Evolutionary conservation across 1,140 invertebrate species (phyloP), one percentile per base, ranked within the genome.

Genomic region (Drosophila hydei): DNA sequence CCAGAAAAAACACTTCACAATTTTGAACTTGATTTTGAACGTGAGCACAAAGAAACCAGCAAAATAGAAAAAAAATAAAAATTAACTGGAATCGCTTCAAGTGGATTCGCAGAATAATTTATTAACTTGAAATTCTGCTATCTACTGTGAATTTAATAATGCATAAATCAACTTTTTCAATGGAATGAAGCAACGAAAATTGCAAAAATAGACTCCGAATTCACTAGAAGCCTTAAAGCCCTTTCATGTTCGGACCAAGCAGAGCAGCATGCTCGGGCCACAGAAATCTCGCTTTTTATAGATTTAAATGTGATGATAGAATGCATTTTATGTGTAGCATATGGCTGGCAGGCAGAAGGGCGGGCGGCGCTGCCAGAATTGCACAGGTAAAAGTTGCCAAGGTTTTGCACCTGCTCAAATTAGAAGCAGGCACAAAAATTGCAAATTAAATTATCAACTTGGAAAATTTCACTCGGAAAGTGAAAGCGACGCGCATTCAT

Each of bases 361-460:
- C 23, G 43, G 8, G 23, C n/a, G n/a, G n/a, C n/a, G n/a, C n/a
- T n/a, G n/a, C 21, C 23, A 14, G 18, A 40, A 45, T 25, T 47
- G 43, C 47, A 55, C 23, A 60, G 51, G 55, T 18, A 61, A 77
- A 85, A 75, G 50, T 77, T 73, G 47, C 65, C 74, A 85, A 85
- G 80, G 80, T 81, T 77, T 52, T 43, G 14, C 19, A 56, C 54
- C 54, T 56, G 14, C 70, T 77, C 45, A 80, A 85, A 85, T 85
- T 87, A 85, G 80, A 87, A 62, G 74, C 77, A 54, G 52, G 54
- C 65, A 68, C 62, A 70, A 85, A 74, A 74, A 80, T 74, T 72
- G 77, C 74, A 85, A 85, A 85, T 85, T 87, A 85, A 85, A 85
- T 85, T 85, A 85, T 85, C 81, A 85, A 81, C 65, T 87, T 73